Percentiles rank a stretch among this genome's conserved stretches.
Conservation (phyloP, 2,888 invertebrate species). For the Matsumyia berberina region DNA sequence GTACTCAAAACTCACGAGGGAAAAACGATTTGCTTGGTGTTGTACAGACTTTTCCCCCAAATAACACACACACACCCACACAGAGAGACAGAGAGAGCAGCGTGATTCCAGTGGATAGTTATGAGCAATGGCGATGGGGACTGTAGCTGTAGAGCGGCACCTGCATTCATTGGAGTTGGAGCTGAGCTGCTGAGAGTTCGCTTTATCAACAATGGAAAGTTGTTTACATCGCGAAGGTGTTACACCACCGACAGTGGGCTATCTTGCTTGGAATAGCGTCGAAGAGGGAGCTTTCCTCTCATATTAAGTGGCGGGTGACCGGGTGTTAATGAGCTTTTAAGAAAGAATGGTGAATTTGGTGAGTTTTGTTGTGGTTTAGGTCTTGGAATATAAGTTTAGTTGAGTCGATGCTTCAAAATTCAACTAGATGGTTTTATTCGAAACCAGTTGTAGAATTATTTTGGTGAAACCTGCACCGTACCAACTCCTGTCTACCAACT, state of each 20-base stretch:
- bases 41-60: slow-evolving; percentile 43
- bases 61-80: slow-evolving; percentile 5
- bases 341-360: neutral
- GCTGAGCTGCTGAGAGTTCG: neutral
- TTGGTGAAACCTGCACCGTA: too few species aligned
- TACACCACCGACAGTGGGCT: slow-evolving; percentile 7
- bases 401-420: too few species aligned
- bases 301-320: neutral
- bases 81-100: neutral
- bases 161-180: slow-evolving; percentile 44
- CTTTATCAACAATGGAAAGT: slow-evolving; percentile 70
- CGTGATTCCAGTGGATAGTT: slow-evolving; percentile 21
- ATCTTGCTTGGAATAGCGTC: slow-evolving; percentile 23
- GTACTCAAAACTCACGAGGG: slow-evolving; percentile 36
- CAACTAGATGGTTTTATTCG: too few species aligned
- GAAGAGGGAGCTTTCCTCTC: slow-evolving; percentile 33
- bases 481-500: too few species aligned
- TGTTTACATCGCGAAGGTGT: slow-evolving; percentile 69
- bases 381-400: too few species aligned
- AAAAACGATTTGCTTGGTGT: slow-evolving; percentile 31
- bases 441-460: too few species aligned
- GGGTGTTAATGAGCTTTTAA: neutral
- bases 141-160: slow-evolving; percentile 37
- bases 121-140: slow-evolving; percentile 8
- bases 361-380: slow-evolving; percentile 1